Conservation (phyloP, 2,888 invertebrate genomes). For the Vesta saturnalis region DNA sequence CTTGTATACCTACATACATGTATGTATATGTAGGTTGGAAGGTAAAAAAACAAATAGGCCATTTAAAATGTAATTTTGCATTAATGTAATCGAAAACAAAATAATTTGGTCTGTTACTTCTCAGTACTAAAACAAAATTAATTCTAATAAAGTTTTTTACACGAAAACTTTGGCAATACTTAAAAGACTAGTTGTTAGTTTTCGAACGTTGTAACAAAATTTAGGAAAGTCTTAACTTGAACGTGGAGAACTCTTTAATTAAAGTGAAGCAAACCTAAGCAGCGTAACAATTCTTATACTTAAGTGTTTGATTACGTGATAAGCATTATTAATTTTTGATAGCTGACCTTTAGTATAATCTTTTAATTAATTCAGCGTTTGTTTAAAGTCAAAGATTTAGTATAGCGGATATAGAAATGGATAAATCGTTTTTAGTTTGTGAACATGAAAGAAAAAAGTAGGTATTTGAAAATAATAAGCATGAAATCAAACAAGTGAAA, state of each 20-base stretch:
- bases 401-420: too few species aligned
- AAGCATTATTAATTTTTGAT: conserved; percentile 18
- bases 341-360: too few species aligned
- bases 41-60: too few species aligned
- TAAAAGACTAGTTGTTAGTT: conserved; percentile 37
- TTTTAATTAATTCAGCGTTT: too few species aligned
- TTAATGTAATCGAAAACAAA: too few species aligned
- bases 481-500: background rate
- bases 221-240: conserved; percentile 35
- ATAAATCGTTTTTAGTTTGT: too few species aligned
- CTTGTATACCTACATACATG: too few species aligned
- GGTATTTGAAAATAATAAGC: background rate
- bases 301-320: conserved; percentile 26
- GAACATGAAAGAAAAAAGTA: too few species aligned
- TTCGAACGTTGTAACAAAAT: conserved; percentile 33
- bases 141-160: conserved; percentile 5
- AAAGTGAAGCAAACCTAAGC: conserved; percentile 35
- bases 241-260: conserved; percentile 36
- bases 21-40: too few species aligned
- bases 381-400: too few species aligned
- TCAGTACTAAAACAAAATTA: background rate
- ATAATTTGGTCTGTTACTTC: background rate
- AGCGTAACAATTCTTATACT: conserved; percentile 31
- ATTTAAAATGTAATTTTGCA: too few species aligned
- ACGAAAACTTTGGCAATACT: conserved; percentile 29